These are phyloP conservation scores for Steinernema khuongi DNA, from an alignment of 1,140 invertebrate genomes.

Conservation along the genomic window DNA sequence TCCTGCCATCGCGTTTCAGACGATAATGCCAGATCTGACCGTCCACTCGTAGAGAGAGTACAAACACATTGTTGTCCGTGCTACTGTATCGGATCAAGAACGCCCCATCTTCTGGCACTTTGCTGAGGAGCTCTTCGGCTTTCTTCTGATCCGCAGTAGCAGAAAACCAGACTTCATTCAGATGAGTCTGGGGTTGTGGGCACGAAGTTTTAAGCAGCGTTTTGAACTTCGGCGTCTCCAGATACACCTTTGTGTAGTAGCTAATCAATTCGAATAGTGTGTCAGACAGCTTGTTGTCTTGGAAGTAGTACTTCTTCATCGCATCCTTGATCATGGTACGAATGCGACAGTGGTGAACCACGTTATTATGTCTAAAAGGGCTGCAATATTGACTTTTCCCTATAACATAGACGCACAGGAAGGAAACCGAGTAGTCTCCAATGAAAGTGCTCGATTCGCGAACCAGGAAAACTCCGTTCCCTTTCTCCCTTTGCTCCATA, in stretches of 20 bases:
- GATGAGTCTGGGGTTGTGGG: constrained; percentile 54
- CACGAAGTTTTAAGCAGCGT: constrained; percentile 47
- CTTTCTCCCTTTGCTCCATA: constrained; percentile 44
- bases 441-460: constrained; percentile 56
- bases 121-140: constrained; percentile 53
- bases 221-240: constrained; percentile 49
- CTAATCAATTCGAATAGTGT: constrained; percentile 57
- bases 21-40: constrained; percentile 56
- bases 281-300: constrained; percentile 51
- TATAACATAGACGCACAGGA: constrained; percentile 28
- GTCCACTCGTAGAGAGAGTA: constrained; percentile 53
- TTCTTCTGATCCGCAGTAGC: constrained; percentile 45
- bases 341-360: constrained; percentile 18
- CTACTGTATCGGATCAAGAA: constrained; percentile 52
- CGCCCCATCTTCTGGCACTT: constrained; percentile 52
- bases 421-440: constrained; percentile 57
- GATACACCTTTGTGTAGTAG: constrained; percentile 53
- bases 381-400: background rate
- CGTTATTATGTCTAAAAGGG: constrained; percentile 27
- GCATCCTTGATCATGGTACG: background rate
- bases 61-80: constrained; percentile 52
- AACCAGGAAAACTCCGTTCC: constrained; percentile 57
- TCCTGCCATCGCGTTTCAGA: constrained; percentile 55
- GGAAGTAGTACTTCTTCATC: constrained; percentile 52
- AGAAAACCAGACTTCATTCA: constrained; percentile 55